Evolutionary conservation across 2,797 vertebrate species (phyloP).

Genomic region (Ceyx erithaca): DNA sequence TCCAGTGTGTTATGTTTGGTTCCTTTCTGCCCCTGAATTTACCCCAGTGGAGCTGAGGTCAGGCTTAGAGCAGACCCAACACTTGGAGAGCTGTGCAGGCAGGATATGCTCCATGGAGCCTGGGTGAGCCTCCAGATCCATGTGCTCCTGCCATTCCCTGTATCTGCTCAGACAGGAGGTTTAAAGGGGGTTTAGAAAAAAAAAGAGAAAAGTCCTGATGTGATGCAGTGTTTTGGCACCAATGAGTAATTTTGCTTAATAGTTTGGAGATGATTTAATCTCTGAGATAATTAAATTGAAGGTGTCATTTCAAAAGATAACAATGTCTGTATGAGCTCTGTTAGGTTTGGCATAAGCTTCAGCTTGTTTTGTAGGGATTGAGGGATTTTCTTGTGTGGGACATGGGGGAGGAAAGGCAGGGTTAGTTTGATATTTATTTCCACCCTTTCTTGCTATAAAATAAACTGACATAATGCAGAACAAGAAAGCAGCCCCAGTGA

Average conservation of each 20-base stretch:
- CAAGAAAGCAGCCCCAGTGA: background rate
- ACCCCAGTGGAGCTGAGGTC: background rate
- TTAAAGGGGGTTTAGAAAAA: background rate
- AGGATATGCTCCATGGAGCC: background rate
- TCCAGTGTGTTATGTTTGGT: background rate
- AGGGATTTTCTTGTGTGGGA: slow-evolving; percentile 32
- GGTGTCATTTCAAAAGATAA: slow-evolving; percentile 69
- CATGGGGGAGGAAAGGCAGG: background rate
- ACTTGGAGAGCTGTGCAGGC: background rate
- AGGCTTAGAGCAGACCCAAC: background rate
- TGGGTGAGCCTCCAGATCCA: background rate
- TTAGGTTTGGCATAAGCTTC: slow-evolving; percentile 44
- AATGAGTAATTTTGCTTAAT: slow-evolving; percentile 45
- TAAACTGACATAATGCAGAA: slow-evolving; percentile 45
- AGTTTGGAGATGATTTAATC: slow-evolving; percentile 69
- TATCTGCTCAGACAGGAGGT: background rate
- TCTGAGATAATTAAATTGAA: slow-evolving; percentile 67
- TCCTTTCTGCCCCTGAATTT: background rate
- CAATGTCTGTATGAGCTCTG: slow-evolving; percentile 13
- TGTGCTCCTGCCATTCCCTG: background rate
- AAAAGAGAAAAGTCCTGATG: background rate
- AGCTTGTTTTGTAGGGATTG: slow-evolving; percentile 30
- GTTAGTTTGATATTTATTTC: slow-evolving; percentile 14
- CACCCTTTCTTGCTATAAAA: slow-evolving; percentile 37
- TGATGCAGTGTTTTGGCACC: slow-evolving; percentile 58